A percentile compares a stretch with the other conserved stretches of the same genome.
These are phyloP conservation scores for Drosophila setosimentum DNA, from an alignment of 2,888 invertebrate genomes.

Conservation along the genomic window DNA sequence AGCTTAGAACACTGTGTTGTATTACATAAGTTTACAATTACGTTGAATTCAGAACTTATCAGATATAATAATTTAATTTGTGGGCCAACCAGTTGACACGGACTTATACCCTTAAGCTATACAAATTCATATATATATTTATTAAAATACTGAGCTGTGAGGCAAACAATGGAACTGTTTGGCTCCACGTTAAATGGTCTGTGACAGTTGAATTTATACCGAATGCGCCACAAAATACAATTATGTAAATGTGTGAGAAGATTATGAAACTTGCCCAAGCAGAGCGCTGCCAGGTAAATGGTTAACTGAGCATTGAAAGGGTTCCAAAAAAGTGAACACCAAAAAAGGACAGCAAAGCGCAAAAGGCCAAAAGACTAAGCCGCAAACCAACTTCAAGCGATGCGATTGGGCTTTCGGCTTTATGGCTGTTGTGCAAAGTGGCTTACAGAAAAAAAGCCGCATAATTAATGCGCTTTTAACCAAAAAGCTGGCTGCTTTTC, in stretches of 20 bases:
- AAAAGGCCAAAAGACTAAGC: constrained; percentile 20
- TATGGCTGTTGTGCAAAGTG: constrained; percentile 26
- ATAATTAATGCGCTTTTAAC: constrained; percentile 69
- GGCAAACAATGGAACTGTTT: constrained; percentile 10
- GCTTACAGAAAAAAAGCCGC: constrained; percentile 44
- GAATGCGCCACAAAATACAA: constrained; percentile 43
- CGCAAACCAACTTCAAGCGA: constrained; percentile 44
- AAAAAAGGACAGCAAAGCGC: constrained; percentile 12
- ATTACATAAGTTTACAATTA: not conserved
- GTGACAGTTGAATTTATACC: constrained; percentile 22
- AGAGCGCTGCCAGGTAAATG: constrained; percentile 26
- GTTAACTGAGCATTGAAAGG: constrained; percentile 33
- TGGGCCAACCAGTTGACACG: not conserved
- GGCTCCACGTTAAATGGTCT: not conserved
- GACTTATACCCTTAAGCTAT: constrained; percentile 5
- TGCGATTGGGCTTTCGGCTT: constrained; percentile 32
- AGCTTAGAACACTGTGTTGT: not conserved
- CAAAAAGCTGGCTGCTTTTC: constrained; percentile 9
- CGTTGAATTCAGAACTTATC: constrained; percentile 3
- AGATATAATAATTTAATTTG: constrained; percentile 2
- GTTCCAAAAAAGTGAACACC: constrained; percentile 20
- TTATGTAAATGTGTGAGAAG: constrained; percentile 47
- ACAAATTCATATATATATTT: not conserved
- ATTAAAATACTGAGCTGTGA: not conserved
- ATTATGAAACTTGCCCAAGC: constrained; percentile 55